Evolutionary conservation across 2,113 vertebrate species (phyloP), one percentile per base, ranked within the genome.

Genomic region (Aspiorhynchus laticeps): DNA sequence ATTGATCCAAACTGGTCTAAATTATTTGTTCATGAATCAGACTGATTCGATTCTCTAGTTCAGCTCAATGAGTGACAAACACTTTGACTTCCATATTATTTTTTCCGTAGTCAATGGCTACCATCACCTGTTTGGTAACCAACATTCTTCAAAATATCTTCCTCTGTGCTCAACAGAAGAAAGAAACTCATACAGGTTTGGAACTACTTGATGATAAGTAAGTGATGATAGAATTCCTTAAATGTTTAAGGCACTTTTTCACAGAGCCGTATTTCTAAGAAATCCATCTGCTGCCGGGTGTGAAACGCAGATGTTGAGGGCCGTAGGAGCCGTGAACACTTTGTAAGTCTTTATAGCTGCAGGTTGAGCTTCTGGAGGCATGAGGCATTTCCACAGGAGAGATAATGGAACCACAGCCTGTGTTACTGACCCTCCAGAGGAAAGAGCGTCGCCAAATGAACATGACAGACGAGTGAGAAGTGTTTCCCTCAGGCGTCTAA

Each of bases 181-280:
- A 53, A 53, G 51, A 53, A 53, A 53, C 48, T 5, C 5, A 15
- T 48, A 48, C 46, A 48, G 46, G 46, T 48, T 48, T 48, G 46
- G 46, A 48, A 14, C 3, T 5, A 53, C 51, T 53, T 19, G 51
- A 19, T 21, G 36, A 36, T 24, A 1, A 73, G 28, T 31, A 67
- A 15, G 38, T 17, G 15, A 15, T 67, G 28, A 7, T 12, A 67
- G 5, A 33, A 7, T 28, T 41, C 21, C 21, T 21, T 24, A 76
- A n/a, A 76, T 26, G 74, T 76, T 46, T 46, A 76, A 41, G 21
- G 71, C 33, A 41, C 33, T 3, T 76, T 76, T 76, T 76, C 73
- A 43, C 8, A 24, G 9, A 11, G 12, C 36, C 24, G 9, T 26
- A 43, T 12, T 43, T 75, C 38, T 43, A 41, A n/a, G 73, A 71